phyloP scores from a whole-genome alignment of 2,797 vertebrate genomes.

The Martes flavigula region DNA sequence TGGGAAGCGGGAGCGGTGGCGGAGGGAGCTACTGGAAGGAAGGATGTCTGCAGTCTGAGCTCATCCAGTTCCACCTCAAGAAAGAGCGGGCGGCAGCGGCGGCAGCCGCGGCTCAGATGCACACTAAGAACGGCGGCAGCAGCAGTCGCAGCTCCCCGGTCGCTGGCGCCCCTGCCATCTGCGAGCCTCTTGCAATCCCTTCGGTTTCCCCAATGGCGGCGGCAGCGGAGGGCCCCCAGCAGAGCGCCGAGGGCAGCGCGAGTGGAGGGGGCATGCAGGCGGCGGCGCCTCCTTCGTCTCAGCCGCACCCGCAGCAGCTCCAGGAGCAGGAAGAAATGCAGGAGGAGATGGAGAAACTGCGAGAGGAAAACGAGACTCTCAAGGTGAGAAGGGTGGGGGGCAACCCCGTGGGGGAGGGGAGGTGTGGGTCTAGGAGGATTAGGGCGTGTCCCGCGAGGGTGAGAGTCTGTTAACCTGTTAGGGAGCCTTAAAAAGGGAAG shows the following conservation, averaged over 20 bases:
- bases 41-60: conserved; percentile 95
- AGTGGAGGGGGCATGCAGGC: conserved; percentile 80
- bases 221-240: conserved; percentile 77
- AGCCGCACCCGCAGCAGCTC: conserved; percentile 79
- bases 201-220: conserved; percentile 71
- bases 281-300: conserved; percentile 77
- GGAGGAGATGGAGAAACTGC: conserved; percentile 92
- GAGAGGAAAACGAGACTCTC: conserved; percentile 95
- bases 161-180: conserved; percentile 77
- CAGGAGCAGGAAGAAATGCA: conserved; percentile 87
- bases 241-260: conserved; percentile 80
- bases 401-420: conserved; percentile 21
- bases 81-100: conserved; percentile 93
- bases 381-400: conserved; percentile 87
- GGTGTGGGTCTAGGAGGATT: neutral
- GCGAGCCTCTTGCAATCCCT: conserved; percentile 48
- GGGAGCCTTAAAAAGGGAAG: neutral
- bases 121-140: conserved; percentile 86
- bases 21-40: conserved; percentile 94
- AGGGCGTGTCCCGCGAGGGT: conserved; percentile 65
- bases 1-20: conserved; percentile 86
- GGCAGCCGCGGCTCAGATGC: conserved; percentile 88
- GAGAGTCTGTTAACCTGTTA: conserved; percentile 4
- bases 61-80: conserved; percentile 96
- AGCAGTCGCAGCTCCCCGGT: conserved; percentile 77